Conservation (phyloP, 1,140 invertebrate genomes). For the Heterodera schachtii region DNA sequence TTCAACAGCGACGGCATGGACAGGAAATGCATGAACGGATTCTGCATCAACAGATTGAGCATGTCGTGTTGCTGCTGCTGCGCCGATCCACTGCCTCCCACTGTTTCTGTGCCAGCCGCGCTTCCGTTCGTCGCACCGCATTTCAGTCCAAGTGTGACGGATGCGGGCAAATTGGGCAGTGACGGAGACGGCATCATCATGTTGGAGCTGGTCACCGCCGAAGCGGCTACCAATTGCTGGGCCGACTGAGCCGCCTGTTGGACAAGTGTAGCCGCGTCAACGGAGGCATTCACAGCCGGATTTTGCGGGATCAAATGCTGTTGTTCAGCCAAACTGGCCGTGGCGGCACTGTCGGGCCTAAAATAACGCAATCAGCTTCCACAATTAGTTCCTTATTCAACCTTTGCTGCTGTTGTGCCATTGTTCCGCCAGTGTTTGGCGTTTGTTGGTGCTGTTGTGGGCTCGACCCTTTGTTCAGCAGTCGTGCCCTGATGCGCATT, state of each 20-base stretch:
- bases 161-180: conserved; percentile 51
- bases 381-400: neutral
- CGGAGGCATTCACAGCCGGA: neutral
- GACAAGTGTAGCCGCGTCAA: conserved; percentile 19
- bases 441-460: conserved; percentile 25
- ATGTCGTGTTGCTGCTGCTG: conserved; percentile 43
- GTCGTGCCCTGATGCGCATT: conserved; percentile 59
- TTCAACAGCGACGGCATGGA: conserved; percentile 58
- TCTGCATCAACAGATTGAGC: conserved; percentile 51
- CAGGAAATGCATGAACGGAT: conserved; percentile 53
- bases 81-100: conserved; percentile 7
- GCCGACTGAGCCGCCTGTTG: conserved; percentile 29
- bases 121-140: conserved; percentile 8
- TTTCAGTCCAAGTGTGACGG: neutral
- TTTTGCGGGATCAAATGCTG: conserved; percentile 2
- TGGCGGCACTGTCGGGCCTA: conserved; percentile 54
- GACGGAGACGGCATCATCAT: conserved; percentile 62
- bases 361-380: conserved; percentile 12
- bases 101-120: neutral
- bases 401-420: conserved; percentile 14
- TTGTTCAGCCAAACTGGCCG: conserved; percentile 25
- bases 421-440: neutral
- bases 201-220: conserved; percentile 36
- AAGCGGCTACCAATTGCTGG: conserved; percentile 21
- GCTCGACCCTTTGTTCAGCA: conserved; percentile 59